Conservation (phyloP, 2,888 invertebrate species). For the Euspilapteryx auroguttella region DNA sequence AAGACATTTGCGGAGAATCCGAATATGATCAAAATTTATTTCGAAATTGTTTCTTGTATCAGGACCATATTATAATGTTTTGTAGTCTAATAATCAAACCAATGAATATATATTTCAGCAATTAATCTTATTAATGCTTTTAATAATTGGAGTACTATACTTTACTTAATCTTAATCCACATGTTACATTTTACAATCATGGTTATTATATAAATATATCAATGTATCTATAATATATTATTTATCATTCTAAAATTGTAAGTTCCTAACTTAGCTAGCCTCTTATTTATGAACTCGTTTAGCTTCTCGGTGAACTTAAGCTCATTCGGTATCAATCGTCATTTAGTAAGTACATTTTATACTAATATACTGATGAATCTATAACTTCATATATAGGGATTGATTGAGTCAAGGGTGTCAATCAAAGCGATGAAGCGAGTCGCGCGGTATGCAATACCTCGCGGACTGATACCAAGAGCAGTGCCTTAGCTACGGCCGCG, state of each 20-base stretch:
- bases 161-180: too few species aligned
- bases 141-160: too few species aligned
- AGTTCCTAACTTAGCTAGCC: slow-evolving; percentile 58
- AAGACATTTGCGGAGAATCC: slow-evolving; percentile 25
- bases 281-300: too few species aligned
- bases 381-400: too few species aligned
- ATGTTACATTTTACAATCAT: too few species aligned
- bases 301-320: neutral
- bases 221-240: slow-evolving; percentile 48
- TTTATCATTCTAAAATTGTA: slow-evolving; percentile 51
- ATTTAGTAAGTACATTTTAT: neutral
- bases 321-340: neutral
- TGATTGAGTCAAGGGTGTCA: slow-evolving; percentile 11
- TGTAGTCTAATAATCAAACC: neutral
- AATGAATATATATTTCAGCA: slow-evolving; percentile 18
- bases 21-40: neutral
- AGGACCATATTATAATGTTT: neutral
- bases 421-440: too few species aligned
- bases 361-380: neutral
- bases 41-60: neutral
- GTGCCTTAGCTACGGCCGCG: slow-evolving; percentile 58
- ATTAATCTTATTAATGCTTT: too few species aligned
- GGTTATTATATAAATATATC: too few species aligned
- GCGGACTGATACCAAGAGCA: slow-evolving; percentile 31
- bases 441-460: slow-evolving; percentile 31